A percentile compares a stretch with the other conserved stretches of the same genome.
phyloP scores from a whole-genome alignment of 2,797 vertebrate genomes.

The Onychomys torridus region DNA sequence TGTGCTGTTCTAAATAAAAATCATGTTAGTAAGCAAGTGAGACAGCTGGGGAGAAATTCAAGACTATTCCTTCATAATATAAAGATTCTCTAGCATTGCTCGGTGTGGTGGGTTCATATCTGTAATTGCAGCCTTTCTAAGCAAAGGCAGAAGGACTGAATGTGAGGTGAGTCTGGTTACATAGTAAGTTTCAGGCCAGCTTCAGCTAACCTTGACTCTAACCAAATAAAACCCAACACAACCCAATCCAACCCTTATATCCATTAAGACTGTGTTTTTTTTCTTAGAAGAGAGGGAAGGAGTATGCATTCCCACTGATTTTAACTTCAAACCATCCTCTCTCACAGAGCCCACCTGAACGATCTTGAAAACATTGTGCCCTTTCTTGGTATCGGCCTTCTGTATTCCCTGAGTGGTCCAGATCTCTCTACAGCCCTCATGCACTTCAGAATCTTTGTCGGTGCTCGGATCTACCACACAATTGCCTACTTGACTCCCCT shows the following conservation, averaged over 20 bases:
- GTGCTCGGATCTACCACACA: constrained; percentile 90
- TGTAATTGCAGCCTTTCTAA: not conserved
- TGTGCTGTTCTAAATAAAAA: constrained; percentile 12
- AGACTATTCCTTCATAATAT: not conserved
- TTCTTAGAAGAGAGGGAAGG: not conserved
- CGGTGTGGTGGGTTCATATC: fast-evolving
- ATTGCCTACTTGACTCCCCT: constrained; percentile 90
- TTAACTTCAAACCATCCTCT: constrained; percentile 61
- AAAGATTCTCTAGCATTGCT: not conserved
- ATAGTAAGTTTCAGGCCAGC: not conserved
- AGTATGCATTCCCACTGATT: not conserved
- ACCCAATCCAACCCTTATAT: not conserved
- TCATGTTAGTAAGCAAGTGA: not conserved
- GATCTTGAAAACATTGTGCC: constrained; percentile 96
- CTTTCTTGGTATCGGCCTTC: constrained; percentile 92
- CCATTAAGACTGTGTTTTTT: not conserved
- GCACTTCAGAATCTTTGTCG: constrained; percentile 93
- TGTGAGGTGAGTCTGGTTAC: not conserved
- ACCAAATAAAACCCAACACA: not conserved
- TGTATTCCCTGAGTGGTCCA: constrained; percentile 92
- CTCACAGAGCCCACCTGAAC: constrained; percentile 93
- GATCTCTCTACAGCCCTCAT: constrained; percentile 89
- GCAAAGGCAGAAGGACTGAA: not conserved
- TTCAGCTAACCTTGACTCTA: not conserved
- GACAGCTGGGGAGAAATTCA: not conserved